Evolutionary conservation across 2,797 vertebrate species (phyloP).

Genomic region (Rhyacichthys aspro): DNA sequence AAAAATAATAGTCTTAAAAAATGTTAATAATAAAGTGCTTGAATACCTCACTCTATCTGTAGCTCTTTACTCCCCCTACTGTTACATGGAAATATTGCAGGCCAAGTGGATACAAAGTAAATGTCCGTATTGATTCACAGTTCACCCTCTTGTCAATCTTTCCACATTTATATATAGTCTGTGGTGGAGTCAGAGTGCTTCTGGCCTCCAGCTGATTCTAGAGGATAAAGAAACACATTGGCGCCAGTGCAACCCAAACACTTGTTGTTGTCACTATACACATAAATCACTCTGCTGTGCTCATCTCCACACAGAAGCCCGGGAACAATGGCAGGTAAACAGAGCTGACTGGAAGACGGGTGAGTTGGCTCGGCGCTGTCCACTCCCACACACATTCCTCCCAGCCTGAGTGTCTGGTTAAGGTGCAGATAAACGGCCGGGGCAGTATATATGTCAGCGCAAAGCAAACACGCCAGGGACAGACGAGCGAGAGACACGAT

Average conservation of each 20-base stretch:
- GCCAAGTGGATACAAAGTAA: too few relatives aligned
- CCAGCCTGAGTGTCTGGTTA: conserved; percentile 48
- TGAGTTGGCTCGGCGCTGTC: conserved; percentile 52
- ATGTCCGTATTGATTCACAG: conserved; percentile 9
- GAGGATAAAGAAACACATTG: conserved; percentile 39
- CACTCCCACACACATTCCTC: conserved; percentile 64
- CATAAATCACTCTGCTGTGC: conserved; percentile 69
- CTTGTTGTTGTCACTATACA: conserved; percentile 58
- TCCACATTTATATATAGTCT: conserved; percentile 19
- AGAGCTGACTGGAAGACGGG: conserved; percentile 56
- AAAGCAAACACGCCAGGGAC: conserved; percentile 65
- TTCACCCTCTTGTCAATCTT: conserved; percentile 16
- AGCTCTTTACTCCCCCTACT: too few relatives aligned
- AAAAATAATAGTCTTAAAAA: too few relatives aligned
- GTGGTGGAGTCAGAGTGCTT: conserved; percentile 2
- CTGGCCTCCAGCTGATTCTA: conserved; percentile 34
- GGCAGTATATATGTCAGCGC: conserved; percentile 58
- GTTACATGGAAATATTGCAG: too few relatives aligned
- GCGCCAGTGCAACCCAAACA: conserved; percentile 62
- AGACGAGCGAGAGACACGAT: conserved; percentile 37
- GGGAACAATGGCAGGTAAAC: conserved; percentile 71
- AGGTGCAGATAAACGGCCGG: conserved; percentile 55
- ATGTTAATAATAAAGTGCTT: too few relatives aligned
- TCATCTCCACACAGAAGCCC: conserved; percentile 63
- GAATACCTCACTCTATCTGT: too few relatives aligned